Evolutionary conservation across 2,797 vertebrate species (phyloP).

Genomic region (Pipistrellus nathusii): DNA sequence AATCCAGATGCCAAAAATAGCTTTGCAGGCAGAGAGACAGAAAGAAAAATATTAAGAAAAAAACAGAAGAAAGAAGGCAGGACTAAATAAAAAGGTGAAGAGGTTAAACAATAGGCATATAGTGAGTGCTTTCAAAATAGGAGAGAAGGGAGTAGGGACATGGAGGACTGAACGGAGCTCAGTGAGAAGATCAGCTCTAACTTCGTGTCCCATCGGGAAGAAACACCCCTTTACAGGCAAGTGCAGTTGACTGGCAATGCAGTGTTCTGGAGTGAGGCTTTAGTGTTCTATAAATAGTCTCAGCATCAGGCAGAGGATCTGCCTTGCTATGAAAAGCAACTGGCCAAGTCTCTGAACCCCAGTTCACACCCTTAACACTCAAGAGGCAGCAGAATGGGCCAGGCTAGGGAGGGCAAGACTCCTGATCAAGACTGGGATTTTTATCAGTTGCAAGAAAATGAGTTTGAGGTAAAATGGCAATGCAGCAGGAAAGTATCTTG

Average conservation of each 20-base stretch:
- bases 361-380: background rate
- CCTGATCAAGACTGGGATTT: background rate
- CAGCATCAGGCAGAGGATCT: background rate
- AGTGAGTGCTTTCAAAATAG: background rate
- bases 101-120: background rate
- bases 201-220: background rate
- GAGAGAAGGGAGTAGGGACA: background rate
- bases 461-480: background rate
- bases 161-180: background rate
- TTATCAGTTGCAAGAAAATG: background rate
- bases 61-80: background rate
- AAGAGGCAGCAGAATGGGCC: background rate
- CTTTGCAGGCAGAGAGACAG: background rate
- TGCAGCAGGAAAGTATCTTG: background rate
- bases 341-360: background rate
- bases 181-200: background rate
- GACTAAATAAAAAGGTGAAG: background rate
- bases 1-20: background rate
- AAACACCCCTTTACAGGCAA: background rate
- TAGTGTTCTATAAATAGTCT: background rate
- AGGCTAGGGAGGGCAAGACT: background rate
- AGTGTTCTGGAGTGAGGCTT: background rate
- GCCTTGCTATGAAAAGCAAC: background rate
- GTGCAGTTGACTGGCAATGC: background rate
- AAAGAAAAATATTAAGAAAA: background rate